phyloP scores from a whole-genome alignment of 2,888 invertebrate genomes.

The Plagodis dolabraria region DNA sequence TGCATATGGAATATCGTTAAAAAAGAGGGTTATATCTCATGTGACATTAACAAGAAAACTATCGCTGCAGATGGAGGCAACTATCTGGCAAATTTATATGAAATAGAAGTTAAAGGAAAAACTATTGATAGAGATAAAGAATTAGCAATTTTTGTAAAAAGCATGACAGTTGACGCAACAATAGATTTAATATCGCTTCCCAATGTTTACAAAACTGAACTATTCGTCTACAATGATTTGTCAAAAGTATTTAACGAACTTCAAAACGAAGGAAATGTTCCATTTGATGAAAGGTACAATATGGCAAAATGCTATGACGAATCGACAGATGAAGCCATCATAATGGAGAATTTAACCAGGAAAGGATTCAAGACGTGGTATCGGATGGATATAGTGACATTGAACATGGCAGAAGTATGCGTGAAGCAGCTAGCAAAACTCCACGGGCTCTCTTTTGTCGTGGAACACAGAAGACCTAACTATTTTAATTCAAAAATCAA shows the following conservation, averaged over 20 bases:
- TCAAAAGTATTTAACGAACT: conserved; percentile 48
- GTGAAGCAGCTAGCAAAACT: conserved; percentile 62
- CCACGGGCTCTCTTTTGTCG: conserved; percentile 56
- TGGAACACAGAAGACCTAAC: conserved; percentile 47
- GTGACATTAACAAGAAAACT: conserved; percentile 36
- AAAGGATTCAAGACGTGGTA: conserved; percentile 51
- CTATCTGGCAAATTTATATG: conserved; percentile 52
- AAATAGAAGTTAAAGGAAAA: conserved; percentile 54
- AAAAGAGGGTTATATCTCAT: conserved; percentile 44
- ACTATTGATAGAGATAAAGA: conserved; percentile 49
- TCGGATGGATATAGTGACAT: conserved; percentile 51
- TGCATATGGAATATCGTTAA: conserved; percentile 36
- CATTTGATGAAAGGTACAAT: conserved; percentile 49
- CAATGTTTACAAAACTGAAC: conserved; percentile 47
- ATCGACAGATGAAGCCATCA: conserved; percentile 46
- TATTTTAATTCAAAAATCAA: conserved; percentile 53
- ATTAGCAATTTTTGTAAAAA: conserved; percentile 57
- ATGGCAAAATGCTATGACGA: conserved; percentile 53
- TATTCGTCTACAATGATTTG: conserved; percentile 55
- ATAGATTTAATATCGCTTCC: conserved; percentile 41
- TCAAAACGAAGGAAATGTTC: conserved; percentile 53
- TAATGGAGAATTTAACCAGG: conserved; percentile 59
- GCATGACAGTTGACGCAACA: conserved; percentile 36
- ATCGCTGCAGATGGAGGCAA: conserved; percentile 55
- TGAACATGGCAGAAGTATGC: conserved; percentile 54